phyloP scores from a whole-genome alignment of 2,113 vertebrate species.

The Hyaena hyaena region DNA sequence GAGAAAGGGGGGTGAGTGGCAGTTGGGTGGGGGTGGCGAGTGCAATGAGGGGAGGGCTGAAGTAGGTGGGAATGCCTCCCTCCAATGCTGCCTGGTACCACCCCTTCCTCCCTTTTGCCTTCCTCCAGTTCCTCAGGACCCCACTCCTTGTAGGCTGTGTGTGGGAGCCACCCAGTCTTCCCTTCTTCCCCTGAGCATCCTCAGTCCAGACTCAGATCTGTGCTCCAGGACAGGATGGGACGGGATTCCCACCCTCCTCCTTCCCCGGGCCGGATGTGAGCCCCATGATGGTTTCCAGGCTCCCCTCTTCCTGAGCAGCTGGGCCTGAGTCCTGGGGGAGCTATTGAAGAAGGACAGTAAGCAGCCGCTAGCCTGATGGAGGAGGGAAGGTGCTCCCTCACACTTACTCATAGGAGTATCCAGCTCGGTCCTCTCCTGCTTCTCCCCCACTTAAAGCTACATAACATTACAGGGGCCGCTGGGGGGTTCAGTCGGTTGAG shows the following conservation, averaged over 20 bases:
- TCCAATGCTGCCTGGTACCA: neutral
- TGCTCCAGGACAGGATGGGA: neutral
- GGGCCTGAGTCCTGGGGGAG: neutral
- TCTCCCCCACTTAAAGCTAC: neutral
- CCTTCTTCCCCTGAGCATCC: neutral
- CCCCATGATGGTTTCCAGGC: neutral
- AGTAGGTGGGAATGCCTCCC: neutral
- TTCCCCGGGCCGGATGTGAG: neutral
- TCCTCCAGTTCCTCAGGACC: neutral
- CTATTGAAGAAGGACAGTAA: neutral
- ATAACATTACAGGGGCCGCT: too few species aligned
- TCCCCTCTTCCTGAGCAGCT: neutral
- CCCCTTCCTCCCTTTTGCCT: neutral
- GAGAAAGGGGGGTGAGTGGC: neutral
- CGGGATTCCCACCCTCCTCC: neutral
- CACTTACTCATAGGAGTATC: neutral
- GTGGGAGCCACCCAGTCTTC: neutral
- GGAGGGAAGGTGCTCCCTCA: neutral
- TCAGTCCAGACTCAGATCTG: neutral
- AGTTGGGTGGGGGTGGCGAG: neutral
- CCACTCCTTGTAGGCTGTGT: accelerated
- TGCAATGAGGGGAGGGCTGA: neutral
- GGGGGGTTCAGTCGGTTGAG: too few species aligned
- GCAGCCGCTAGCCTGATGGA: neutral
- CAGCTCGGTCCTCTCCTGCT: neutral